A percentile compares a stretch with the other conserved stretches of the same genome.
phyloP scores from a whole-genome alignment of 2,113 vertebrate genomes.

The Ictidomys tridecemlineatus region DNA sequence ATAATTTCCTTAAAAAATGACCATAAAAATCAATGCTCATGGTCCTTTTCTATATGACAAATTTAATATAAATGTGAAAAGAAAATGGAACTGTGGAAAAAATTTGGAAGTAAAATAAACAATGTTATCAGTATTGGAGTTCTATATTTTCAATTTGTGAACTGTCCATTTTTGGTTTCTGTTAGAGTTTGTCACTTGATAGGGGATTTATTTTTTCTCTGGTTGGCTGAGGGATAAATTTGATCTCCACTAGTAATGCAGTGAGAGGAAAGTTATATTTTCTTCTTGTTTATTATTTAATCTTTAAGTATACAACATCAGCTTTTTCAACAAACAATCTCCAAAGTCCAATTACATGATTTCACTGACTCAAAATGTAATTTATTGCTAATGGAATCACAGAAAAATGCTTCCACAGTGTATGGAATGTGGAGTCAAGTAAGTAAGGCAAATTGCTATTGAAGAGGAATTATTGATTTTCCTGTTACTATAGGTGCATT shows the following conservation, averaged over 20 bases:
- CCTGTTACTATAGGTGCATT: slow-evolving; percentile 17
- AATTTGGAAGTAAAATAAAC: slow-evolving; percentile 40
- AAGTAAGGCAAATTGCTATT: slow-evolving; percentile 72
- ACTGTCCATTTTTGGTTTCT: not conserved
- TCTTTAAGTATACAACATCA: slow-evolving; percentile 60
- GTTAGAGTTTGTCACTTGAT: not conserved
- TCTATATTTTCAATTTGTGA: not conserved
- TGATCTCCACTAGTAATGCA: not conserved
- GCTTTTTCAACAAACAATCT: slow-evolving; percentile 63
- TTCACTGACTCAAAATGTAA: slow-evolving; percentile 65
- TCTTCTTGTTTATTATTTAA: slow-evolving; percentile 67
- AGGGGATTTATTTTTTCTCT: slow-evolving; percentile 25
- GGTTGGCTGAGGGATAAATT: not conserved
- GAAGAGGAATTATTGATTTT: slow-evolving; percentile 72
- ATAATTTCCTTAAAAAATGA: not conserved
- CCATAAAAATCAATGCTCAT: not conserved
- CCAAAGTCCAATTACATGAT: slow-evolving; percentile 67
- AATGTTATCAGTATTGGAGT: not conserved
- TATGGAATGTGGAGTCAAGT: slow-evolving; percentile 43
- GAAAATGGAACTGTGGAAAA: not conserved
- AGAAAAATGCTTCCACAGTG: slow-evolving; percentile 57
- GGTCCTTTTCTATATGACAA: not conserved
- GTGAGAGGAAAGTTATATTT: slow-evolving; percentile 30
- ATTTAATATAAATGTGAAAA: slow-evolving; percentile 43
- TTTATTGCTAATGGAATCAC: slow-evolving; percentile 71